Evolutionary conservation across 2,888 invertebrate species (phyloP).

Genomic region (Dryadula phaetusa): DNA sequence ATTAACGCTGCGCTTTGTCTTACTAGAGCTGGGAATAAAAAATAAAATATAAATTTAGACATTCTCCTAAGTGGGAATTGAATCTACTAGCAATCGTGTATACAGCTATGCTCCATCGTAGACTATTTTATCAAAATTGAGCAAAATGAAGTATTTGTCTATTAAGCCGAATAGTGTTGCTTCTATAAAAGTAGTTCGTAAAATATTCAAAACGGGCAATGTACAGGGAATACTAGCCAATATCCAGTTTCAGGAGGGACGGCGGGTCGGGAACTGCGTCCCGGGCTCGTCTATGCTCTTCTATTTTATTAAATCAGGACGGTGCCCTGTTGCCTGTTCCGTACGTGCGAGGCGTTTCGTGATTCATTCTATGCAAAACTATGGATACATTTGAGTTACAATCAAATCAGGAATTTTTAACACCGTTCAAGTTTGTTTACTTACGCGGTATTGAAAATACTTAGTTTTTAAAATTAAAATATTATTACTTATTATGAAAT

Average conservation of each 20-base stretch:
- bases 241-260: conserved; percentile 53
- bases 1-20: too few species aligned
- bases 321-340: conserved; percentile 59
- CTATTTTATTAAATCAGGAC: conserved; percentile 78
- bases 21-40: too few species aligned
- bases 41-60: too few species aligned
- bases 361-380: conserved; percentile 79
- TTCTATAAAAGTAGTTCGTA: not conserved
- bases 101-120: too few species aligned
- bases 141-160: not conserved
- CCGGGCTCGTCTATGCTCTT: conserved; percentile 60
- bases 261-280: conserved; percentile 49
- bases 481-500: too few species aligned
- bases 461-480: too few species aligned
- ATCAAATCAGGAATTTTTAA: conserved; percentile 53
- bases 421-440: not conserved
- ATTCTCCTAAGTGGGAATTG: too few species aligned
- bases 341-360: conserved; percentile 65
- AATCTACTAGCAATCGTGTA: not conserved
- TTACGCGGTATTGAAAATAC: not conserved
- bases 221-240: conserved; percentile 54
- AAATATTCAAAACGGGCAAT: conserved; percentile 48
- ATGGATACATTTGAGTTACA: conserved; percentile 72
- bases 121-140: too few species aligned
- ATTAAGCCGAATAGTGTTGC: not conserved